phyloP scores from a whole-genome alignment of 2,888 invertebrate species.

The Apamea anceps region DNA sequence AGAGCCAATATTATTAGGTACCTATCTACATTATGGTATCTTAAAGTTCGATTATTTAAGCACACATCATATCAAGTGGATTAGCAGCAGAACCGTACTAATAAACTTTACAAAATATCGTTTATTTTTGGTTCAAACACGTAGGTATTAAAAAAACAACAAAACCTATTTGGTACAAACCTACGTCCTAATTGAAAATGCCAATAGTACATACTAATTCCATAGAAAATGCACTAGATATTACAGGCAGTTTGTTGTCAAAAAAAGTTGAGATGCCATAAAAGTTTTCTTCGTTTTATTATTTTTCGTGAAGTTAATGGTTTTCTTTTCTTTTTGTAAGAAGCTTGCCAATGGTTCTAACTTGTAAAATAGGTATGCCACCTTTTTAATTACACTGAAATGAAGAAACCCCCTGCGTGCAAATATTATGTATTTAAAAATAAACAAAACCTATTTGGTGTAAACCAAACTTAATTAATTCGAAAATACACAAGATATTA shows the following conservation, averaged over 20 bases:
- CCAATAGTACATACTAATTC: not conserved
- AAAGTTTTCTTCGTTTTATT: slow-evolving; percentile 17
- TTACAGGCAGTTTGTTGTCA: not conserved
- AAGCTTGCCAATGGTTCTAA: not conserved
- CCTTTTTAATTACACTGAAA: not conserved
- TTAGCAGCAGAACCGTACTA: not conserved
- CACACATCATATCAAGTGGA: not conserved
- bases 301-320: not conserved
- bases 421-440: not conserved
- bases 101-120: not conserved
- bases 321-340: not conserved
- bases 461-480: not conserved
- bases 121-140: not conserved
- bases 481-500: not conserved
- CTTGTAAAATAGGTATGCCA: not conserved
- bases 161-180: slow-evolving; percentile 10
- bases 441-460: not conserved
- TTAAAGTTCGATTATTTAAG: not conserved
- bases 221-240: too few relatives aligned
- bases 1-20: not conserved
- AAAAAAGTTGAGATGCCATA: slow-evolving; percentile 1
- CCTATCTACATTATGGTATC: too few relatives aligned
- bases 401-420: not conserved
- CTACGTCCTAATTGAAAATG: not conserved
- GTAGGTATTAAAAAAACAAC: not conserved